Base-by-base conservation (phyloP, 2,113 vertebrate species). In the Sardina pilchardus region DNA sequence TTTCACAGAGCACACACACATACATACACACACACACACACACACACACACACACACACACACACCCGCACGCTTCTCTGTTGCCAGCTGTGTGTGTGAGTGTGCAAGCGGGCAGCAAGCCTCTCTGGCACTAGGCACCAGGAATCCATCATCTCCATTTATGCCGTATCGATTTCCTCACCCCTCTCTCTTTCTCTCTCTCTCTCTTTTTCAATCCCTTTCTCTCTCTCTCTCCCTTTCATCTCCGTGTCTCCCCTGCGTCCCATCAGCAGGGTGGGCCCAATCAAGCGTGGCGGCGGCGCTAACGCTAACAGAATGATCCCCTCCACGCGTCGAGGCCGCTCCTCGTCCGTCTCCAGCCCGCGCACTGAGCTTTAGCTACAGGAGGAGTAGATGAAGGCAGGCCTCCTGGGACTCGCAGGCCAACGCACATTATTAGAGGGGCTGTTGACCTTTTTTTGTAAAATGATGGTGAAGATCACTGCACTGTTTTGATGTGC, bases 121-220 rank as follows among this genome's bases (percentile, higher is more conserved):
- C 53, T 56, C 53, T 21, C 53, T 56, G 17, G 30, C 12, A 75
- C 67, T 36, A 75, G 67, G 67, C 67, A 30, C 67, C 71, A 78
- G 71, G 30, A 78, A 78, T 36, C 26, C 71, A 78, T 78, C 71
- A 78, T 78, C 26, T 78, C 71, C 71, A 78, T 78, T 78, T 36
- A 78, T 39, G 14, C 71, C 2, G 71, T 78, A 78, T 78, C 16
- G 59, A 50, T 47, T 5, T 83, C 83, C 24, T 90, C 48, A 59
- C 7, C 19, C 39, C 53, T n/a, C 56, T 26, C 34, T 56, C 82
- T 19, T 9, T 63, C 59, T 63, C 59, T 63, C 5, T n/a, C 59
- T 71, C 63, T 71, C 67, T 36, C 67, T 36, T 30, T 34, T 9
- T 36, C 30, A 16, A 30, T 75, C 67, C 5, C 30, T 75, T 30